Evolutionary conservation across 2,888 invertebrate species (phyloP).

Genomic region (Erannis defoliaria): DNA sequence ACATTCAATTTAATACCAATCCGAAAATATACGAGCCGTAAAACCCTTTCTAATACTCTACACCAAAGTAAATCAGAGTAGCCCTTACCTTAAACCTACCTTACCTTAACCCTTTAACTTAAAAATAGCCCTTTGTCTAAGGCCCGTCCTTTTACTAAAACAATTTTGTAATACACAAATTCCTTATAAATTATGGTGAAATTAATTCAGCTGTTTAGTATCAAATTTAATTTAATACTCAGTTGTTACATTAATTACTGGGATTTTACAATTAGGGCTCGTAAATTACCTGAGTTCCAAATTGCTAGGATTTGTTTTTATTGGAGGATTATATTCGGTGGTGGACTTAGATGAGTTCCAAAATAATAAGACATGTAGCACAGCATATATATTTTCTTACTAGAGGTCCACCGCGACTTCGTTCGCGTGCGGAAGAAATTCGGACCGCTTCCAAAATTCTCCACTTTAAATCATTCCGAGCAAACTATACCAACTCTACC

Average conservation of each 20-base stretch:
- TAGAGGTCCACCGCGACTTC: too few relatives aligned
- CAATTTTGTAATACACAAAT: constrained; percentile 15
- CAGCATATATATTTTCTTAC: too few relatives aligned
- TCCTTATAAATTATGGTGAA: constrained; percentile 22
- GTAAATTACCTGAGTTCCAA: neutral
- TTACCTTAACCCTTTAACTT: constrained; percentile 4
- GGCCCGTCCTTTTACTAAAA: constrained; percentile 3
- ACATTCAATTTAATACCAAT: constrained; percentile 1
- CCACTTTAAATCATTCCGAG: too few relatives aligned
- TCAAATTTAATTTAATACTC: constrained; percentile 16
- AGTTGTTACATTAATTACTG: constrained; percentile 25
- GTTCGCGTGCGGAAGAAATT: too few relatives aligned
- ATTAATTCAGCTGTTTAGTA: constrained; percentile 16
- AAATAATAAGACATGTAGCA: too few relatives aligned
- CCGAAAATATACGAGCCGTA: constrained; percentile 6
- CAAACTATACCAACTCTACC: too few relatives aligned
- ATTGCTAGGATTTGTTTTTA: constrained; percentile 2
- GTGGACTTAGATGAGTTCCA: neutral
- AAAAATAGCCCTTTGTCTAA: constrained; percentile 26
- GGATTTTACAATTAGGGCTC: constrained; percentile 13
- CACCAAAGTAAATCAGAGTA: constrained; percentile 22
- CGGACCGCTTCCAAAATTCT: too few relatives aligned
- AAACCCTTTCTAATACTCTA: constrained; percentile 4
- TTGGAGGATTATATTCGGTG: neutral
- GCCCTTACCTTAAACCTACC: constrained; percentile 3